Base-by-base conservation (phyloP, 2,113 vertebrate genomes). In the Casuarius casuarius region DNA sequence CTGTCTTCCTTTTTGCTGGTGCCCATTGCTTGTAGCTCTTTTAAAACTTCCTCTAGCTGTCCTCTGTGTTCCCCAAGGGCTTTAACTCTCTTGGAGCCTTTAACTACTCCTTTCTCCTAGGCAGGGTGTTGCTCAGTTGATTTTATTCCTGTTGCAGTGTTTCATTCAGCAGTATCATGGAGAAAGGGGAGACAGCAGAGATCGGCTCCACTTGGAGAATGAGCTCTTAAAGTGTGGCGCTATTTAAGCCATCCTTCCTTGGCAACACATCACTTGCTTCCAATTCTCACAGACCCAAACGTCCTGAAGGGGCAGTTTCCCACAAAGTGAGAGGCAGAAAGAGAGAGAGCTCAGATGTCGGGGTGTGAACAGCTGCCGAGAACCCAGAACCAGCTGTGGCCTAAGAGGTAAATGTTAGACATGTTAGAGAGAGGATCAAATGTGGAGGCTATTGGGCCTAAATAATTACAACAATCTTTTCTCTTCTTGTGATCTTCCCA, bases 41-140 rank as follows among this genome's bases (percentile, higher is more conserved):
- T 94, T 95, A 87, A 89, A 91, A 87, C 58, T 89, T 84, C 77
- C 29, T 82, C 12, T 44, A 68, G 84, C 65, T 89, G 46, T 92
- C 73, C 66, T 95, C 51, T 61, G n/a, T 3, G 0, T 84, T 89
- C 89, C 80, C 77, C 80, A 72, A 72, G 74, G 21, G n/a, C 9
- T 84, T 91, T 91, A 82, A 79, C 70, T 87, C 66, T 56, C 17
- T 49, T 89, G 58, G 68, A 42, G 44, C 46, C 80, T 89, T 92
- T 48, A 91, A 82, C 12, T 92, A 33, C 28, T 91, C 38, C 22
- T 92, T 94, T 94, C 7, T 87, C 89, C 58, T 91, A 38, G 89
- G 94, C 70, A 89, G 63, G 48, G 16, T 56, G 23, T 18, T 65
- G 31, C 61, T 84, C 29, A 44, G 65, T 35, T 72, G 76, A 75